phyloP scores from a whole-genome alignment of 2,888 invertebrate species.

The Taphrorychus bicolor region DNA sequence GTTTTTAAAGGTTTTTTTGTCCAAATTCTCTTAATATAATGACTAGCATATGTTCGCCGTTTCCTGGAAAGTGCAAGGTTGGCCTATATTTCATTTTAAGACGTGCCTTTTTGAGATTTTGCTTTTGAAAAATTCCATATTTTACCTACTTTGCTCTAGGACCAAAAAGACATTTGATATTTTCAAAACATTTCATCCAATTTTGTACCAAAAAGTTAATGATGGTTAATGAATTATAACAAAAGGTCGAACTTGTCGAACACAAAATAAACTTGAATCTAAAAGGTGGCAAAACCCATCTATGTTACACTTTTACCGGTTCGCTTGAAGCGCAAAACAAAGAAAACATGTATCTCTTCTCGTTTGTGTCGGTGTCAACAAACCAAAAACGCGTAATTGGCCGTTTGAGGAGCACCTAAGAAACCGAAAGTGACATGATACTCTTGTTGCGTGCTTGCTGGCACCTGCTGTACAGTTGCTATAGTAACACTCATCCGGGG shows the following conservation, averaged over 20 bases:
- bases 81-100: slow-evolving; percentile 48
- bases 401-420: slow-evolving; percentile 54
- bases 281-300: neutral
- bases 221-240: no score
- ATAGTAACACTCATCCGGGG: slow-evolving; percentile 70
- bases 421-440: slow-evolving; percentile 59
- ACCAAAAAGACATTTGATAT: no score
- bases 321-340: slow-evolving; percentile 3
- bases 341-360: slow-evolving; percentile 29
- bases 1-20: slow-evolving; percentile 44
- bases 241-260: neutral
- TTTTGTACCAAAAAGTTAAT: no score
- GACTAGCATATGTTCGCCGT: slow-evolving; percentile 53
- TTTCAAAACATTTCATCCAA: no score
- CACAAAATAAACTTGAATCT: neutral
- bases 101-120: no score
- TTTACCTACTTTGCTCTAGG: no score
- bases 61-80: slow-evolving; percentile 54
- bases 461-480: slow-evolving; percentile 67
- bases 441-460: slow-evolving; percentile 61
- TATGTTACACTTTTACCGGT: neutral
- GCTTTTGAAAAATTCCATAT: no score
- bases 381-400: slow-evolving; percentile 48
- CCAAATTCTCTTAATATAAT: slow-evolving; percentile 51
- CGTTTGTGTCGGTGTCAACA: slow-evolving; percentile 37